phyloP scores from a whole-genome alignment of 2,113 vertebrate species.

The Rhinopithecus roxellana region DNA sequence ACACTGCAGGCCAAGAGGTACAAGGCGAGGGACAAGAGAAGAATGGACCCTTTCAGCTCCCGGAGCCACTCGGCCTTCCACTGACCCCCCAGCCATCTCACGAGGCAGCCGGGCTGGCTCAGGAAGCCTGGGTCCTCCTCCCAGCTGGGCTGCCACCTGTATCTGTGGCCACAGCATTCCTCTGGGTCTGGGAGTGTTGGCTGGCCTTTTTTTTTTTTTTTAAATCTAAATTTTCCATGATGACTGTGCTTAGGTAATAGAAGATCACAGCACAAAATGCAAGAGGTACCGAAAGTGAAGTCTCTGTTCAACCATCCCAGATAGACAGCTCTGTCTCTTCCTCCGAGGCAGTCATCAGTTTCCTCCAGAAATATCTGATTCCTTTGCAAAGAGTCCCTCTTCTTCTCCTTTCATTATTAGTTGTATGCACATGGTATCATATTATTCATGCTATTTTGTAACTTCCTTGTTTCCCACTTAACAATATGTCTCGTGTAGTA shows the following conservation, averaged over 20 bases:
- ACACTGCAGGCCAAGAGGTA: neutral
- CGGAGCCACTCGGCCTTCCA: neutral
- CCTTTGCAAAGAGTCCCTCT: neutral
- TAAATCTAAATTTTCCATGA: neutral
- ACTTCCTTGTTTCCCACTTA: neutral
- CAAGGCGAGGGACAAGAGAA: constrained; percentile 37
- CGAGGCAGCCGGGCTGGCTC: neutral
- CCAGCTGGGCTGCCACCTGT: neutral
- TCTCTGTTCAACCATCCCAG: no score
- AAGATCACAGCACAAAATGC: neutral
- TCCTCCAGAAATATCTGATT: neutral
- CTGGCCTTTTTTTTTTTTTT: neutral
- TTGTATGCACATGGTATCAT: neutral
- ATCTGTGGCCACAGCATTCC: neutral
- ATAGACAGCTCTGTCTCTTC: neutral
- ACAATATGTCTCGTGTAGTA: neutral
- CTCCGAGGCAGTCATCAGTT: neutral
- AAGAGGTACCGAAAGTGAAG: neutral
- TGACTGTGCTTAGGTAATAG: neutral
- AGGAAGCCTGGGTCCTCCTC: neutral
- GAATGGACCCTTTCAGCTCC: constrained; percentile 58
- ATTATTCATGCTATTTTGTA: neutral
- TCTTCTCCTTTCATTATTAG: neutral
- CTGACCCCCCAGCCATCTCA: neutral
- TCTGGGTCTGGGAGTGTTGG: neutral